Evolutionary conservation across 2,113 vertebrate genomes (phyloP).

Genomic region (Pseudorhombus dupliciocellatus): DNA sequence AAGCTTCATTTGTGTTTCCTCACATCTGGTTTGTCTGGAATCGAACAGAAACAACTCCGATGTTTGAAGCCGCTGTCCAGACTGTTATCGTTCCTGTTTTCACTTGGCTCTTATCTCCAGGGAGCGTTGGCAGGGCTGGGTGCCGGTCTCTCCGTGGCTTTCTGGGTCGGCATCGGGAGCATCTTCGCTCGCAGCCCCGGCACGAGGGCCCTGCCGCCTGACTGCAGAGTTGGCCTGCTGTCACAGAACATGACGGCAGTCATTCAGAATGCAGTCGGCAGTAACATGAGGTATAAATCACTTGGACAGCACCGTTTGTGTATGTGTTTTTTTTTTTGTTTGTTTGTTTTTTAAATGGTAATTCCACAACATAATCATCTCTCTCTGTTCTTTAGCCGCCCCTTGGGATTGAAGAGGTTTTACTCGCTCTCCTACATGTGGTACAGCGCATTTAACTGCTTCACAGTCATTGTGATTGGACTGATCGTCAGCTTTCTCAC

Average conservation of each 20-base stretch:
- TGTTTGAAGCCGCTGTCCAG: not conserved
- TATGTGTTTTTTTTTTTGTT: not conserved
- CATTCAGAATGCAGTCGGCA: slow-evolving; percentile 61
- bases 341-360: not conserved
- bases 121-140: slow-evolving; percentile 86
- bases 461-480: slow-evolving; percentile 86
- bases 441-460: slow-evolving; percentile 92
- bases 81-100: not conserved
- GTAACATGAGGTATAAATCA: slow-evolving; percentile 74
- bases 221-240: slow-evolving; percentile 30
- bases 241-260: slow-evolving; percentile 66
- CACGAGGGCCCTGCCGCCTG: not conserved
- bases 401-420: slow-evolving; percentile 82
- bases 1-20: no score
- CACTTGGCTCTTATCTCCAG: slow-evolving; percentile 66
- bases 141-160: slow-evolving; percentile 86
- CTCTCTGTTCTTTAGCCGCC: slow-evolving; percentile 59
- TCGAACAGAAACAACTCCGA: no score
- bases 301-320: not conserved
- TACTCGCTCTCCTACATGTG: slow-evolving; percentile 94
- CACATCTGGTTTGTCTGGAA: no score
- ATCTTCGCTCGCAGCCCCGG: slow-evolving; percentile 64
- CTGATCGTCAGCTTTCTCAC: slow-evolving; percentile 89
- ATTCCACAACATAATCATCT: not conserved
- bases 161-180: slow-evolving; percentile 92